phyloP scores from a whole-genome alignment of 2,888 invertebrate species.

The Tenthredo amoena region DNA sequence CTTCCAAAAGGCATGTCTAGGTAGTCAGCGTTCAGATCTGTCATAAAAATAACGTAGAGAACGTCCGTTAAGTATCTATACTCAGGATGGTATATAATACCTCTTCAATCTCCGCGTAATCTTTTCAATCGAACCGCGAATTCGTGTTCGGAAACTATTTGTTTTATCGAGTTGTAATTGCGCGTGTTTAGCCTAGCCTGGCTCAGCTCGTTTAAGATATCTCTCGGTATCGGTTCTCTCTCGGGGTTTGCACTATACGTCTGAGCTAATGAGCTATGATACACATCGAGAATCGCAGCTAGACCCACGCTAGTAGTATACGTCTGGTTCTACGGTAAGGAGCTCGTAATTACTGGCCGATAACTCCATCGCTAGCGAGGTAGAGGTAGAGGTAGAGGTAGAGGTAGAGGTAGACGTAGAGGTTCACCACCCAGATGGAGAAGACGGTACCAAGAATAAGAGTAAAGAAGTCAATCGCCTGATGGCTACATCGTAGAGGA shows the following conservation, averaged over 20 bases:
- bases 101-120: not conserved
- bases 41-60: constrained; percentile 63
- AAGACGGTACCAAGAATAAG: not conserved
- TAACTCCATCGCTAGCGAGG: constrained; percentile 42
- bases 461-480: constrained; percentile 25
- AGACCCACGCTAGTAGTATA: not conserved
- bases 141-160: constrained; percentile 74
- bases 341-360: constrained; percentile 52
- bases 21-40: constrained; percentile 94
- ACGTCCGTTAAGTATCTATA: not conserved
- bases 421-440: not conserved
- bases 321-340: not conserved
- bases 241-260: constrained; percentile 69
- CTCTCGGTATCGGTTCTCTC: constrained; percentile 53
- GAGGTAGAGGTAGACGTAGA: not conserved
- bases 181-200: constrained; percentile 65
- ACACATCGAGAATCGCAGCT: constrained; percentile 72
- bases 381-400: no score
- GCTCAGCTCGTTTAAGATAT: not conserved
- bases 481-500: constrained; percentile 32
- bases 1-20: constrained; percentile 91
- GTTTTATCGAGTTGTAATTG: constrained; percentile 77
- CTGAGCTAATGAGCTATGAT: constrained; percentile 76
- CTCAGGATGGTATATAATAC: not conserved
- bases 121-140: not conserved